A percentile compares a stretch with the other conserved stretches of the same genome.
phyloP scores from a whole-genome alignment of 2,113 vertebrate genomes.

The Leptobrachium leishanense region DNA sequence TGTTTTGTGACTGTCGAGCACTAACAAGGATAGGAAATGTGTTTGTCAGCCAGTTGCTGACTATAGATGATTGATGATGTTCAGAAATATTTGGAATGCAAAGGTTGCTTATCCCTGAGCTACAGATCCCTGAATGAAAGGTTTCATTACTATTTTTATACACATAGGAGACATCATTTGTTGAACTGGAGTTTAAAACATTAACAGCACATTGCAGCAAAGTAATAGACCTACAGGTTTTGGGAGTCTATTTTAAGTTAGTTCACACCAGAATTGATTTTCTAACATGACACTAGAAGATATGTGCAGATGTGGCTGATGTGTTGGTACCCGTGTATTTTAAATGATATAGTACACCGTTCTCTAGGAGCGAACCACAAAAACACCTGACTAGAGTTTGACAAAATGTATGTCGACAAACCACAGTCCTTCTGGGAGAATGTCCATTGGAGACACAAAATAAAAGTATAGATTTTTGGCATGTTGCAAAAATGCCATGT shows the following conservation, averaged over 20 bases:
- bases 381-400: too few species aligned
- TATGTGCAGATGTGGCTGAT: too few species aligned
- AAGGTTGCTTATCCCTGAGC: neutral
- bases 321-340: too few species aligned
- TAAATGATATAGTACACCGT: too few species aligned
- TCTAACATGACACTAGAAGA: too few species aligned
- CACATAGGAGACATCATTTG: neutral
- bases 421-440: too few species aligned
- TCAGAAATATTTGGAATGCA: neutral
- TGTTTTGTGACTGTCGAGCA: too few species aligned
- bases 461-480: too few species aligned
- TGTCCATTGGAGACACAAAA: too few species aligned
- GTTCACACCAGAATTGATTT: neutral
- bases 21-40: neutral
- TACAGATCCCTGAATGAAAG: neutral
- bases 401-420: too few species aligned
- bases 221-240: neutral
- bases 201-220: neutral
- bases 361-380: too few species aligned
- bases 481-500: too few species aligned
- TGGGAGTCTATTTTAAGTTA: neutral
- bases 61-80: neutral
- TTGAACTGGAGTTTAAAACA: neutral
- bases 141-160: neutral
- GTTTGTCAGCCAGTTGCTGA: neutral